These are phyloP conservation scores for Orbicella faveolata DNA, from an alignment of 64 coral and sea anemone species.

Conservation along the genomic window DNA sequence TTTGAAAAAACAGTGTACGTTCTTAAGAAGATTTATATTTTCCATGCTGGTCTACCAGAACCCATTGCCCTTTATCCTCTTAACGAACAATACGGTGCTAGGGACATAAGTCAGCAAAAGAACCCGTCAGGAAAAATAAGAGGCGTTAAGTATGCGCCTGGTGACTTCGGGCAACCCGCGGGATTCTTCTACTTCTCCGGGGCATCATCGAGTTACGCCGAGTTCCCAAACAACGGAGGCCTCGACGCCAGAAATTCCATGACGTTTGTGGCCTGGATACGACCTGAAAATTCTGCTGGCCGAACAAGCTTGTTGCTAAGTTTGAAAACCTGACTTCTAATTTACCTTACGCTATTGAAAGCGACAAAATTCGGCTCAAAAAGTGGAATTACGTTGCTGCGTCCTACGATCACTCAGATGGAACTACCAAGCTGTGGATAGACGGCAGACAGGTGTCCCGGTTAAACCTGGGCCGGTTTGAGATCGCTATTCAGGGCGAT, in stretches of 20 bases:
- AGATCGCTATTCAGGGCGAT: neutral
- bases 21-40: no score
- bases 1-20: no score
- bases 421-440: neutral
- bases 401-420: slow-evolving; percentile 12
- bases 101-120: slow-evolving; percentile 39
- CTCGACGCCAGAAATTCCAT: slow-evolving; percentile 26
- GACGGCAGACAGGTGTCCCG: neutral
- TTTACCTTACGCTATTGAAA: slow-evolving; percentile 20
- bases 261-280: slow-evolving; percentile 21
- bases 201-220: slow-evolving; percentile 47
- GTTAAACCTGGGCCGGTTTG: neutral
- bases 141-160: slow-evolving; percentile 33
- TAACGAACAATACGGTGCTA: slow-evolving; percentile 26
- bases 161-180: slow-evolving; percentile 39
- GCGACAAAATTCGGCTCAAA: slow-evolving; percentile 8
- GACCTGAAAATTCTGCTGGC: slow-evolving; percentile 27
- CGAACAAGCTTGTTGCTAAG: neutral
- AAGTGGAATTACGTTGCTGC: slow-evolving; percentile 22
- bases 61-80: slow-evolving; percentile 67
- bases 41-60: slow-evolving; percentile 6
- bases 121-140: slow-evolving; percentile 38
- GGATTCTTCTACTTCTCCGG: slow-evolving; percentile 53
- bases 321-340: neutral
- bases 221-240: slow-evolving; percentile 16